Evolutionary conservation across 1,140 invertebrate species (phyloP).

Genomic region (Telenomus remus): DNA sequence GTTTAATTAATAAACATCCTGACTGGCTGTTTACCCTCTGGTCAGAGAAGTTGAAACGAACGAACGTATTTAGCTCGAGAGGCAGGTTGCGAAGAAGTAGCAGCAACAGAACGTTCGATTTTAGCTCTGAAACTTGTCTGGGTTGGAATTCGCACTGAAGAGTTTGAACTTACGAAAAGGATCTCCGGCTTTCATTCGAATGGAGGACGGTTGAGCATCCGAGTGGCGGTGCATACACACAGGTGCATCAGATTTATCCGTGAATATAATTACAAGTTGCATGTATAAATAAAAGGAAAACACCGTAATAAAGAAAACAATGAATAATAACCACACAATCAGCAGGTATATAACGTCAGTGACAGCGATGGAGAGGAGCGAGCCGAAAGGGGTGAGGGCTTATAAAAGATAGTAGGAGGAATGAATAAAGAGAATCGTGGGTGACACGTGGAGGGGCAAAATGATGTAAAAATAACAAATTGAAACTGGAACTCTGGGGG

Average conservation of each 20-base stretch:
- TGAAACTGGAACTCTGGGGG: conserved; percentile 65
- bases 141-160: conserved; percentile 1
- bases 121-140: conserved; percentile 15
- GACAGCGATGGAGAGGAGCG: conserved; percentile 26
- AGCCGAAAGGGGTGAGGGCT: conserved; percentile 26
- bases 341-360: conserved; percentile 45
- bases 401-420: conserved; percentile 50
- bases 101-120: conserved; percentile 6
- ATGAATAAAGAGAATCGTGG: conserved; percentile 45
- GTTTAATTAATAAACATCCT: conserved; percentile 33
- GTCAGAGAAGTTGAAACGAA: conserved; percentile 23
- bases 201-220: conserved; percentile 21
- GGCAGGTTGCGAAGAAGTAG: conserved; percentile 3
- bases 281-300: conserved; percentile 41
- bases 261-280: conserved; percentile 48
- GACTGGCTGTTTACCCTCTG: conserved; percentile 2
- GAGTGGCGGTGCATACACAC: conserved; percentile 14
- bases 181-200: conserved; percentile 20
- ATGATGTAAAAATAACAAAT: conserved; percentile 73
- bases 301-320: conserved; percentile 55
- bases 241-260: conserved; percentile 13
- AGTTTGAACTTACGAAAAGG: conserved; percentile 14
- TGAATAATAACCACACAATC: conserved; percentile 57
- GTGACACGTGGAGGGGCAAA: conserved; percentile 59
- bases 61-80: conserved; percentile 15